Evolutionary conservation across 2,797 vertebrate genomes (phyloP), one percentile per base, ranked within the genome.

Genomic region (Pseudomugil gertrudae): DNA sequence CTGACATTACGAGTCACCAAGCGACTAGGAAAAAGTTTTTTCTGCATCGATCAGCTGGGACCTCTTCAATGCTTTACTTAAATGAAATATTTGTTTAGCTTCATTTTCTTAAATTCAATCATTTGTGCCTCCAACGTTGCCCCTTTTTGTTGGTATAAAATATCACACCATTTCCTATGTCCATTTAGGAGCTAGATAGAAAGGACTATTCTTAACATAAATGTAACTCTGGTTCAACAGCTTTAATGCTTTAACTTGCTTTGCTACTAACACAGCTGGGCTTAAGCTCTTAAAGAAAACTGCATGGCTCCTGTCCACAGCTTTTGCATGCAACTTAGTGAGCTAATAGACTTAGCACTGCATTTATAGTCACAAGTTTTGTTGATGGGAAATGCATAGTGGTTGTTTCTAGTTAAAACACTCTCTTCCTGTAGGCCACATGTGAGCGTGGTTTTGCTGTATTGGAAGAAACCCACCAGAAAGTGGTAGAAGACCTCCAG

Each of bases 391-490:
- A 54, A 17, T 63, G 45, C 19, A 19, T 27, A 53, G 10, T n/a
- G 0, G 1, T 45, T 59, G 1, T 47, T 0, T 29, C 7, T 33
- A 15, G 55, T 33, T 21, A 72, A 19, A 9, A 3, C n/a, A 72
- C 32, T 17, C 7, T 76, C 23, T 26, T 38, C 35, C 43, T 29
- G 13, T 81, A 99, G 98, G 96, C 97, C 73, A 99, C 98, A 0
- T 99, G 98, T 63, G 98, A 99, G 86, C 95, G 97, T 50, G 98
- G 98, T 43, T 99, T 99, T 87, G 93, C 96, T 13, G 96, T 96
- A 40, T 99, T 99, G 98, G 98, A 99, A 81, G 97, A 99, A 84
- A 99, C 97, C 0, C 97, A 99, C 85, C 97, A 98, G 73, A 99
- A 98, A 86, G 95, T 98, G 74, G 94, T 99, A 0, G 96, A 97